Conservation (phyloP, 2,797 vertebrate species). For the Periophthalmus magnuspinnatus region DNA sequence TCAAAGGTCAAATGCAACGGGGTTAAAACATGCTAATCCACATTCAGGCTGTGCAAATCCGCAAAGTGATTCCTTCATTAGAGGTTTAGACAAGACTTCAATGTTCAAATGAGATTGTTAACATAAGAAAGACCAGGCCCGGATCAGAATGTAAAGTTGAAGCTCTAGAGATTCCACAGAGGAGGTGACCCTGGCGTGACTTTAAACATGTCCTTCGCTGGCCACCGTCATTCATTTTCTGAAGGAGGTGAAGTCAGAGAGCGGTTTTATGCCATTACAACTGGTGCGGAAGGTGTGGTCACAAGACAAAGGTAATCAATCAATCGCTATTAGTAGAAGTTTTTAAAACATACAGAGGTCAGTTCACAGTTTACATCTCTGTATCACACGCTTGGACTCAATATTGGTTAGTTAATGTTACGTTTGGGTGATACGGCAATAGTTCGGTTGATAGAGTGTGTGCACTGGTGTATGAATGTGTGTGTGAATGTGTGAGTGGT, state of each 20-base stretch:
- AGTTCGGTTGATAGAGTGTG: no score
- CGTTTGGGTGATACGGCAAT: no score
- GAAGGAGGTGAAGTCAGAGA: constrained; percentile 18
- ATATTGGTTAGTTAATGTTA: not conserved
- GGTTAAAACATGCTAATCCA: constrained; percentile 29
- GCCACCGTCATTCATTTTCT: constrained; percentile 20
- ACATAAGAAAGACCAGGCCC: not conserved
- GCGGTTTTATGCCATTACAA: not conserved
- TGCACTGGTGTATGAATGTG: no score
- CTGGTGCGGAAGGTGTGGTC: not conserved
- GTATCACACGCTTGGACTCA: not conserved
- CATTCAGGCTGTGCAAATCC: constrained; percentile 14
- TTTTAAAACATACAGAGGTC: not conserved
- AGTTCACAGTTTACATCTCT: not conserved
- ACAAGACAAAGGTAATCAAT: constrained; percentile 18
- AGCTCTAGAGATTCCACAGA: not conserved
- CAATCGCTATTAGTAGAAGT: not conserved
- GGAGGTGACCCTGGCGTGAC: constrained; percentile 13
- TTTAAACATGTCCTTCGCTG: constrained; percentile 17
- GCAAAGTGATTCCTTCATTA: not conserved
- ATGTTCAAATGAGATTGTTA: not conserved
- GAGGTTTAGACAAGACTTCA: not conserved
- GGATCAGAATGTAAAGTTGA: not conserved
- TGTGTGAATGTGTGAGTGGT: no score
- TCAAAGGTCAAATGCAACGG: constrained; percentile 19